Evolutionary conservation across 2,797 vertebrate genomes (phyloP).

Genomic region (Ibycter americanus): DNA sequence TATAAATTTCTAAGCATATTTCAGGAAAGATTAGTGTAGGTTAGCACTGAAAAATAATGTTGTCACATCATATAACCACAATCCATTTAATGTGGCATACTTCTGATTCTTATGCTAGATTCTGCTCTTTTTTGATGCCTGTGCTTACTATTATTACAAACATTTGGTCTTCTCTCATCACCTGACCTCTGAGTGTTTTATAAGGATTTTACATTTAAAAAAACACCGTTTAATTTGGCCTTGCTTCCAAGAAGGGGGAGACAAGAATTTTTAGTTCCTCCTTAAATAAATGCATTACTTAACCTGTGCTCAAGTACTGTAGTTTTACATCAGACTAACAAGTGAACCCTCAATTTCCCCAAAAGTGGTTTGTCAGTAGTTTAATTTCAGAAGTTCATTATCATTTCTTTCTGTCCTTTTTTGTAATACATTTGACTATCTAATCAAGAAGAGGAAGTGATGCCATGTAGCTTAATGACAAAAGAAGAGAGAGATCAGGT

Average conservation of each 20-base stretch:
- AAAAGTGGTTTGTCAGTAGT: neutral
- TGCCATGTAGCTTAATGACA: neutral
- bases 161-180: neutral
- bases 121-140: neutral
- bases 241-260: neutral
- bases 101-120: neutral
- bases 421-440: neutral
- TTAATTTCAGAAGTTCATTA: neutral
- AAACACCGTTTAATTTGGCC: neutral
- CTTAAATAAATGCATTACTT: neutral
- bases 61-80: neutral
- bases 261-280: neutral
- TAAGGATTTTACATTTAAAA: neutral
- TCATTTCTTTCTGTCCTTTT: neutral
- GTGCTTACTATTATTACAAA: neutral
- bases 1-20: neutral
- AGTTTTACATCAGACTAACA: neutral
- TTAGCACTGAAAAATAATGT: neutral
- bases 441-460: neutral
- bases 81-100: neutral
- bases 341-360: neutral
- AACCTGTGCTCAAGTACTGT: neutral
- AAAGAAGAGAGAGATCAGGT: neutral
- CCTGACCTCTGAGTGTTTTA: neutral
- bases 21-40: neutral